Percentiles rank a stretch among this genome's conserved stretches.
Evolutionary conservation across 30 jellyfish, hydroid and myxozoan genomes (phyloP).

Genomic region (Haliclystus octoradiatus): DNA sequence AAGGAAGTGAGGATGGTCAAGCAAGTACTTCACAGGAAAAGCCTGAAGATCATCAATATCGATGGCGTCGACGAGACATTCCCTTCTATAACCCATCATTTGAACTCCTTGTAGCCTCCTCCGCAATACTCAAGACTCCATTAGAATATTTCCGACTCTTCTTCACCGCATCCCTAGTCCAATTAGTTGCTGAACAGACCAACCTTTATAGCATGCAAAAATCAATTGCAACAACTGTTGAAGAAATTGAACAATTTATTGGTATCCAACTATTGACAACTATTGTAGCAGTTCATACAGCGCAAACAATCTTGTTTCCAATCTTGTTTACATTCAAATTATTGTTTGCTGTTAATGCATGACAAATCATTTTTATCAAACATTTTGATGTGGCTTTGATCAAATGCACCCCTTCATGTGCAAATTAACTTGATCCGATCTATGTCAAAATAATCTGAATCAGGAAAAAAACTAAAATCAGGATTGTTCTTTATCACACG

Average conservation of each 20-base stretch:
- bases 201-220: constrained; percentile 41
- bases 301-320: too few species aligned
- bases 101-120: neutral
- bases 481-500: too few species aligned
- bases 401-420: too few species aligned
- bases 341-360: too few species aligned
- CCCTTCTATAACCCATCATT: neutral
- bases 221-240: constrained; percentile 12
- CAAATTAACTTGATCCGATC: too few species aligned
- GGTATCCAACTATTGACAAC: constrained; percentile 62
- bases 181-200: constrained; percentile 30
- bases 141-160: constrained; percentile 22
- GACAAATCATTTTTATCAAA: too few species aligned
- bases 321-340: too few species aligned
- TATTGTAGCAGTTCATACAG: constrained; percentile 21
- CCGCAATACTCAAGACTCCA: neutral
- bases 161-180: constrained; percentile 11
- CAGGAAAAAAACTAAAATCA: too few species aligned
- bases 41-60: constrained; percentile 13
- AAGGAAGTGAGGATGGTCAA: neutral
- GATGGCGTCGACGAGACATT: constrained; percentile 10
- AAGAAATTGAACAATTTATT: constrained; percentile 29
- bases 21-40: constrained; percentile 6
- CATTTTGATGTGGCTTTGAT: too few species aligned
- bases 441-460: too few species aligned